These are phyloP conservation scores for Caenorhabditis latens DNA, from an alignment of 1,140 invertebrate species.

Conservation along the genomic window DNA sequence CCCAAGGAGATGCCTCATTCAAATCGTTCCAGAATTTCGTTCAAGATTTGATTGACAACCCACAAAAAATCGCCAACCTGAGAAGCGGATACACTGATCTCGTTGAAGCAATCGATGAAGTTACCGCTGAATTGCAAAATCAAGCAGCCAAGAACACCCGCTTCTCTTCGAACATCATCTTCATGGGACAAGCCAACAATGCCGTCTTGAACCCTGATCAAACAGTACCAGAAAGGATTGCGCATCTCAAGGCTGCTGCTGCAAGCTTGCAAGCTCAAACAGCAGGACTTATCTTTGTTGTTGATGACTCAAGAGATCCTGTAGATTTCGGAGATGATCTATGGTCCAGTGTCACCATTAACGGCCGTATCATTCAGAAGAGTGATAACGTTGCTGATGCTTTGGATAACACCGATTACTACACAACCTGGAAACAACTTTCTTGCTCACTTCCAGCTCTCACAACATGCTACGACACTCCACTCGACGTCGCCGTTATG, in stretches of 20 bases:
- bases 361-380: not conserved
- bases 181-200: constrained; percentile 31
- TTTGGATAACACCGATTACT: not conserved
- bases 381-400: too few species aligned
- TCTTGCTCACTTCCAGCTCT: constrained; percentile 29
- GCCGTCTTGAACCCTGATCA: not conserved
- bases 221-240: not conserved
- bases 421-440: not conserved
- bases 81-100: not conserved
- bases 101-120: not conserved
- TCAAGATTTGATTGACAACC: not conserved
- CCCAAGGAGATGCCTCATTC: constrained; percentile 28
- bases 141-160: constrained; percentile 18
- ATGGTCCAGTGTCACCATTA: not conserved
- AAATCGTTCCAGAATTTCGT: not conserved
- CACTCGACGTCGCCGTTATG: constrained; percentile 25
- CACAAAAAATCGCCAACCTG: not conserved
- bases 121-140: not conserved
- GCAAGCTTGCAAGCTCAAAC: not conserved
- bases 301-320: not conserved
- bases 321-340: constrained; percentile 6
- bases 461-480: not conserved
- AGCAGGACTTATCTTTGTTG: not conserved
- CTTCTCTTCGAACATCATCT: constrained; percentile 11
- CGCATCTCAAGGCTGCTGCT: not conserved